phyloP scores from a whole-genome alignment of 1,140 invertebrate genomes.

The Aphelenchoides fujianensis region DNA sequence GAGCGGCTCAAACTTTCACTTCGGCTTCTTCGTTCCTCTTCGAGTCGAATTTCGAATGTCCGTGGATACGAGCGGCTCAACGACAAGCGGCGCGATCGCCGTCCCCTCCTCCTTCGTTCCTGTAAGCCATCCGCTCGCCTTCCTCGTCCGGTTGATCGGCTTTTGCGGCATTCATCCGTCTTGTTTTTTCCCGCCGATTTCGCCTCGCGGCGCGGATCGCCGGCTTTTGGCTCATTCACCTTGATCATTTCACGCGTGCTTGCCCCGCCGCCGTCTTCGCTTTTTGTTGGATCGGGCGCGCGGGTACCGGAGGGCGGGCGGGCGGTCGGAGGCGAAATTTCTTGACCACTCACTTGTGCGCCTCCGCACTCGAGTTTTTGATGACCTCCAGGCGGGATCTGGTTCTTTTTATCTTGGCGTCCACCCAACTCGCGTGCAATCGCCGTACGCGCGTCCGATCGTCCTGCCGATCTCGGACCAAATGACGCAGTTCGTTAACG shows the following conservation, averaged over 20 bases:
- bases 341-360: constrained; percentile 2
- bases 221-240: constrained; percentile 2
- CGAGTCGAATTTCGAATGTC: not conserved
- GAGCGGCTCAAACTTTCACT: not conserved
- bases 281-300: no score
- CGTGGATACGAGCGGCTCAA: not conserved
- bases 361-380: constrained; percentile 5
- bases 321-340: no score
- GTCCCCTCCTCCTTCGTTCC: not conserved
- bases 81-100: no score
- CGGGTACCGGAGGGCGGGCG: no score
- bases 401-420: no score
- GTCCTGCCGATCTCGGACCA: no score
- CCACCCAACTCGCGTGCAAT: no score
- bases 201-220: no score
- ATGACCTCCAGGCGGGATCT: not conserved
- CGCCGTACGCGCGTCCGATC: no score
- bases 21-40: not conserved
- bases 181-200: not conserved
- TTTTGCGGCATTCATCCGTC: not conserved
- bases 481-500: no score
- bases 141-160: not conserved
- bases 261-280: no score
- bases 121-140: not conserved
- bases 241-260: not conserved